These are phyloP conservation scores for Pseudopleuronectes americanus DNA, from an alignment of 2,797 vertebrate genomes.

Conservation along the genomic window DNA sequence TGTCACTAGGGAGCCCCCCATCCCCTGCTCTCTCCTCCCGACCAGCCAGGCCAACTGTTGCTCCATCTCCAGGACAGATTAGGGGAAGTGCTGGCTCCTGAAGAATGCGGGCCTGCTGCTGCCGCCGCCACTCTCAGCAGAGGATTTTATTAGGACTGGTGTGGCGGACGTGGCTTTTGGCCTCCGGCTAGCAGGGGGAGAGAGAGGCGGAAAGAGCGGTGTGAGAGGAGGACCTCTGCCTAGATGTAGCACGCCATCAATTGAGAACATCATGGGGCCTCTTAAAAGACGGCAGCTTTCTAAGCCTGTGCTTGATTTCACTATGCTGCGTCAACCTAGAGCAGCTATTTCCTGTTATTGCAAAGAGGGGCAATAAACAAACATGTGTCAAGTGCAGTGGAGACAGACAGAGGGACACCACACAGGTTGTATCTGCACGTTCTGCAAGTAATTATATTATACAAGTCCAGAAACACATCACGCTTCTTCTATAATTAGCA, in stretches of 20 bases:
- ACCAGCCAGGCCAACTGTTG: slow-evolving; percentile 72
- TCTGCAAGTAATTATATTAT: too few relatives aligned
- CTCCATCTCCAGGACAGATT: slow-evolving; percentile 75
- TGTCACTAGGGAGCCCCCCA: slow-evolving; percentile 52
- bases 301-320: slow-evolving; percentile 17
- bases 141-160: slow-evolving; percentile 79
- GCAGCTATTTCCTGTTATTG: not conserved
- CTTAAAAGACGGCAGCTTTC: slow-evolving; percentile 28
- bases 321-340: not conserved
- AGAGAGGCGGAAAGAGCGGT: slow-evolving; percentile 37
- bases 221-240: slow-evolving; percentile 61
- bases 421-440: too few relatives aligned
- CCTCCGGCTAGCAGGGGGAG: slow-evolving; percentile 44
- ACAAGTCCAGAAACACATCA: too few relatives aligned
- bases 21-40: slow-evolving; percentile 3
- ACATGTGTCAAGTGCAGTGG: too few relatives aligned
- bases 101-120: slow-evolving; percentile 76
- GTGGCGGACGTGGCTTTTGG: slow-evolving; percentile 67
- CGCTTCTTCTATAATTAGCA: too few relatives aligned
- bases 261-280: slow-evolving; percentile 54
- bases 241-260: slow-evolving; percentile 61
- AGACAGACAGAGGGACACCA: too few relatives aligned
- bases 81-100: slow-evolving; percentile 75
- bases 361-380: too few relatives aligned
- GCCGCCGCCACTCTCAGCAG: slow-evolving; percentile 61